A percentile compares a stretch with the other conserved stretches of the same genome.
Evolutionary conservation across 2,113 vertebrate species (phyloP).

Genomic region (Capra hircus): DNA sequence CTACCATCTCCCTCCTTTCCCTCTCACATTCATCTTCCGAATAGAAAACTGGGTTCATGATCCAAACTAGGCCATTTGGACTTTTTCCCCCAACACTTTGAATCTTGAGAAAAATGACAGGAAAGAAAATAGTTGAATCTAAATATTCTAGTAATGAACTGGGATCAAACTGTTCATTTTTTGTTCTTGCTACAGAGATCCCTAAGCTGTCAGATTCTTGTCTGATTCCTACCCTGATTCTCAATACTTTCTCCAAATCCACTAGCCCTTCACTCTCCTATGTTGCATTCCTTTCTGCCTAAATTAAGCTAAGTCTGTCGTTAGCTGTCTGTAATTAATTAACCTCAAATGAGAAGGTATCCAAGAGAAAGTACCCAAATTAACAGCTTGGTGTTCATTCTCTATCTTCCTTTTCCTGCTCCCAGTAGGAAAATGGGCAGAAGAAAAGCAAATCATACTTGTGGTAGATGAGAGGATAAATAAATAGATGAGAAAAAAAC

Average conservation of each 20-base stretch:
- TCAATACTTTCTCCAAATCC: not conserved
- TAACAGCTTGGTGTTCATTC: not conserved
- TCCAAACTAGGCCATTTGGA: not conserved
- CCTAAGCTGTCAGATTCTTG: not conserved
- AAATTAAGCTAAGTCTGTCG: not conserved
- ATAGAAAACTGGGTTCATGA: not conserved
- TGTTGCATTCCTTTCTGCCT: not conserved
- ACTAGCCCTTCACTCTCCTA: not conserved
- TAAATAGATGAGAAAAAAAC: slow-evolving; percentile 64
- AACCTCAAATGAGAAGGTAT: not conserved
- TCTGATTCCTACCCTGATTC: not conserved
- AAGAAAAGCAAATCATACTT: slow-evolving; percentile 50
- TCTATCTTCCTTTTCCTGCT: slow-evolving; percentile 23
- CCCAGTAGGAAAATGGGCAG: slow-evolving; percentile 19
- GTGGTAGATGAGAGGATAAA: slow-evolving; percentile 50
- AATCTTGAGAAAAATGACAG: not conserved
- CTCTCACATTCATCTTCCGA: not conserved
- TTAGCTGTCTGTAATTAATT: not conserved
- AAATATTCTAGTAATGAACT: not conserved
- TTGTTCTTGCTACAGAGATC: not conserved
- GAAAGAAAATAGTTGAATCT: slow-evolving; percentile 13
- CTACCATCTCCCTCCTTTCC: not conserved
- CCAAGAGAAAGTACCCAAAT: not conserved
- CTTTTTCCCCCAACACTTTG: not conserved
- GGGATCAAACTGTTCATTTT: not conserved